Percentiles rank a stretch among this genome's conserved stretches.
These are phyloP conservation scores for Tapirus indicus DNA, from an alignment of 2,797 vertebrate species.

Conservation along the genomic window DNA sequence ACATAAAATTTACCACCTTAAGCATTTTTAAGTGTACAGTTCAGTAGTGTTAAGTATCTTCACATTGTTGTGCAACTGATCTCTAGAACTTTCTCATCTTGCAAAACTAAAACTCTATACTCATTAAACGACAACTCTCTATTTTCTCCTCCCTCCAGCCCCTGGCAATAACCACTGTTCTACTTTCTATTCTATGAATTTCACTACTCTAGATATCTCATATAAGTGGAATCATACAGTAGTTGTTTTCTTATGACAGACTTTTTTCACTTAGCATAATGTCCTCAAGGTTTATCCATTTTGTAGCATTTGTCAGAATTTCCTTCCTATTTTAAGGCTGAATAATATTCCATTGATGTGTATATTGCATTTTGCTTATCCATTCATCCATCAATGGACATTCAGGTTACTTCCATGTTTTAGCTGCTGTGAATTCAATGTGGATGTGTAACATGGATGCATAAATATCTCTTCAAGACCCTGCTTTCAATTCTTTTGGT, in stretches of 20 bases:
- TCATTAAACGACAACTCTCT: background rate
- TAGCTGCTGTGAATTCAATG: background rate
- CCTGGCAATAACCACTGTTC: background rate
- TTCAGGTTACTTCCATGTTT: background rate
- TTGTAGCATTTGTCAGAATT: background rate
- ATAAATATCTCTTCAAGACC: background rate
- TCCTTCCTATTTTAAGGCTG: background rate
- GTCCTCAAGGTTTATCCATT: background rate
- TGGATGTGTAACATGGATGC: background rate
- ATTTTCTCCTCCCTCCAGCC: background rate
- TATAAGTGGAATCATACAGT: background rate
- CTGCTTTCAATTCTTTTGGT: background rate
- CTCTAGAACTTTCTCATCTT: background rate
- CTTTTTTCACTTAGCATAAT: background rate
- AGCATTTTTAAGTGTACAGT: background rate
- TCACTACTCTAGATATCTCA: background rate
- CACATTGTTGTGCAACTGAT: background rate
- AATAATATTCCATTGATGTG: background rate
- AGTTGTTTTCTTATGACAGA: background rate
- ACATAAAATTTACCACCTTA: background rate
- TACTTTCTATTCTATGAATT: background rate
- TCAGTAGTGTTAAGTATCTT: background rate
- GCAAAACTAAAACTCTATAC: background rate
- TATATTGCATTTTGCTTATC: background rate
- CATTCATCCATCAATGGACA: background rate